A percentile compares a stretch with the other conserved stretches of the same genome.
Conservation (phyloP, 2,797 vertebrate species). For the Lepilemur ruficaudatus region DNA sequence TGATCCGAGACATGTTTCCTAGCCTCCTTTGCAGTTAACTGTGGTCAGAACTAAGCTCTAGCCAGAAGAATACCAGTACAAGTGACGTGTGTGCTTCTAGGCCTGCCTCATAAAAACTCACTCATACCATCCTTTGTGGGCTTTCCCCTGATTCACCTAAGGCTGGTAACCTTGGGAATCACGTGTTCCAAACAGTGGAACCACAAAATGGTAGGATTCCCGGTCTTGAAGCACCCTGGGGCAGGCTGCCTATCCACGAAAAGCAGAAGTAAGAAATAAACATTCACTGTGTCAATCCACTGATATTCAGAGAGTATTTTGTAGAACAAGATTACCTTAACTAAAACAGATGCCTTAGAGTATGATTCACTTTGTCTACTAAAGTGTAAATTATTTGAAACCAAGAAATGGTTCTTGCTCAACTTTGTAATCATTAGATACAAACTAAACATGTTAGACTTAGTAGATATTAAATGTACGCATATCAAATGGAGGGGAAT, state of each 20-base stretch:
- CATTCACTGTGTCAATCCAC: background rate
- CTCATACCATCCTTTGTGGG: background rate
- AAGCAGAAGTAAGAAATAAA: background rate
- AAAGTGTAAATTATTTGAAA: background rate
- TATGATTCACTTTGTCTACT: background rate
- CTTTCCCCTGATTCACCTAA: background rate
- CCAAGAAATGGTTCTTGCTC: background rate
- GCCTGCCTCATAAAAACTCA: background rate
- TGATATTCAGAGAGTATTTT: background rate
- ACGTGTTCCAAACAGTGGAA: background rate
- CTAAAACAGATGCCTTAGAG: background rate
- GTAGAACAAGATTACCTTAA: background rate
- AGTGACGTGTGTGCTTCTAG: background rate
- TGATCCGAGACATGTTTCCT: background rate
- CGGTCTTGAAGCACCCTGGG: background rate
- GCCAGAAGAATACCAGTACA: background rate
- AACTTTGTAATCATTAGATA: background rate
- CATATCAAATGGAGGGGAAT: background rate
- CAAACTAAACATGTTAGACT: background rate
- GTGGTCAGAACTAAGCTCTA: background rate
- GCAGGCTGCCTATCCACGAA: background rate
- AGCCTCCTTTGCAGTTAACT: background rate
- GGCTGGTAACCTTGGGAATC: background rate
- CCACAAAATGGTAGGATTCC: background rate
- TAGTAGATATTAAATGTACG: background rate